Percentiles rank a stretch among this genome's conserved stretches.
These are phyloP conservation scores for Hylaeus volcanicus DNA, from an alignment of 1,140 invertebrate genomes.

Conservation along the genomic window DNA sequence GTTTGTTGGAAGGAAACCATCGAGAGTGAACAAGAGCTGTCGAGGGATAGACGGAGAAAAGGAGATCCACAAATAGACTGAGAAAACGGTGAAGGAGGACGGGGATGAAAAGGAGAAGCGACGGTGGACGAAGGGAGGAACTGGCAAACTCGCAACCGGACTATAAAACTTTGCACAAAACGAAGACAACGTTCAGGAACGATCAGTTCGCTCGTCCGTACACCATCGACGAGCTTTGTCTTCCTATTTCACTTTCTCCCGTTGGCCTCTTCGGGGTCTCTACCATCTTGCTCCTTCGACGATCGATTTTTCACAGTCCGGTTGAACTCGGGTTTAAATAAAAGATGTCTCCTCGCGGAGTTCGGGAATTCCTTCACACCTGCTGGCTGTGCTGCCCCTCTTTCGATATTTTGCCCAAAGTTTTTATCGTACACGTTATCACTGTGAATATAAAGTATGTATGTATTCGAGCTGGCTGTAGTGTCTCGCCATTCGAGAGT, in stretches of 20 bases:
- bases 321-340: constrained; percentile 24
- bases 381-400: neutral
- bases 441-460: constrained; percentile 18
- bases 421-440: constrained; percentile 3
- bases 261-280: neutral
- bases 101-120: constrained; percentile 29
- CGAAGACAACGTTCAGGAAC: constrained; percentile 55
- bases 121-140: constrained; percentile 50
- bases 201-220: constrained; percentile 52
- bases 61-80: constrained; percentile 30
- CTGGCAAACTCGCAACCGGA: constrained; percentile 71
- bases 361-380: constrained; percentile 24
- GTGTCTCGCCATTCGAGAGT: neutral
- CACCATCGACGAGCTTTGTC: constrained; percentile 50
- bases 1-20: constrained; percentile 10
- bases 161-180: constrained; percentile 71
- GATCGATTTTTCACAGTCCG: constrained; percentile 20
- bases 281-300: neutral
- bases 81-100: constrained; percentile 46
- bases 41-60: neutral
- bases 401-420: neutral
- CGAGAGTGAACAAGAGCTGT: neutral
- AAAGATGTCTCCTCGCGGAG: constrained; percentile 23
- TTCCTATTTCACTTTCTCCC: constrained; percentile 38
- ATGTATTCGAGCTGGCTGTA: constrained; percentile 2